Conservation (phyloP, 2,113 vertebrate species). For the Ammodramus savannarum region DNA sequence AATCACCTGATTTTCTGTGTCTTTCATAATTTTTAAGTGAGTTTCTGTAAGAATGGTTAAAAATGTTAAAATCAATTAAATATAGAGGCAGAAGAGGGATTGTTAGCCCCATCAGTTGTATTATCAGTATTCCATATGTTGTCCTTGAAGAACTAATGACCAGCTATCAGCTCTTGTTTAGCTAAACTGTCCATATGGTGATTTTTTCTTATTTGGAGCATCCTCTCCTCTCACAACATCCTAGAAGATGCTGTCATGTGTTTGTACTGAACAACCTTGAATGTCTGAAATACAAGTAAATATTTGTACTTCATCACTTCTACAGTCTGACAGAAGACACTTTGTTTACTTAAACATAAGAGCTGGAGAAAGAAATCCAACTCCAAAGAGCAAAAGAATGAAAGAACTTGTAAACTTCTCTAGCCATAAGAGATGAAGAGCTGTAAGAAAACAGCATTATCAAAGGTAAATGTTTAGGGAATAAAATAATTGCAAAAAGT, state of each 20-base stretch:
- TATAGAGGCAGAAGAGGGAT: background rate
- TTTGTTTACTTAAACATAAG: background rate
- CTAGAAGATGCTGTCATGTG: background rate
- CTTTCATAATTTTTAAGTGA: background rate
- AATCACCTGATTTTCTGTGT: background rate
- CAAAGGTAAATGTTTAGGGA: background rate
- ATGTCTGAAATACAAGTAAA: background rate
- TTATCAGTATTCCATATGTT: background rate
- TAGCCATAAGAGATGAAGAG: background rate
- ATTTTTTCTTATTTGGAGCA: background rate
- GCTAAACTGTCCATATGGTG: background rate
- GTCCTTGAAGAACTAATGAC: background rate
- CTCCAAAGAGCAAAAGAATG: background rate
- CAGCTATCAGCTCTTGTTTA: background rate
- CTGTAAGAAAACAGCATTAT: background rate
- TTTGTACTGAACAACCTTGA: background rate
- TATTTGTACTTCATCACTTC: background rate
- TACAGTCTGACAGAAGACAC: background rate
- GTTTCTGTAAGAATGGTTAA: background rate
- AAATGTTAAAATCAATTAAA: background rate
- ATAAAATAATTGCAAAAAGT: background rate
- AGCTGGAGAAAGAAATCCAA: background rate
- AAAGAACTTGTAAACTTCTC: background rate
- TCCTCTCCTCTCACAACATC: background rate
- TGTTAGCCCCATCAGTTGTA: background rate